Base-by-base conservation (phyloP, 2,888 invertebrate species). In the Drosophila villosipedis region DNA sequence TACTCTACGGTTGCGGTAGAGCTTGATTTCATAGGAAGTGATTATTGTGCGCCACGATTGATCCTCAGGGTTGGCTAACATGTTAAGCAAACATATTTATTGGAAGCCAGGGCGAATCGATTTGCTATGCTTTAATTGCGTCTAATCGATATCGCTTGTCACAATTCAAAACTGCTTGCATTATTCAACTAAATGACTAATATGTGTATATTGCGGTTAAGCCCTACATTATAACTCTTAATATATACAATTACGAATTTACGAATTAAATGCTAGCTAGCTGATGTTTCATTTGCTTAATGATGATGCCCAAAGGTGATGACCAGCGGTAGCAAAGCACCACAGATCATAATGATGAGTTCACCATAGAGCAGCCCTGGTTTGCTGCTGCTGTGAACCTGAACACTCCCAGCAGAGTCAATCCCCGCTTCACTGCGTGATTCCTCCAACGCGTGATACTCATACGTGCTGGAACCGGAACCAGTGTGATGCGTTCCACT, bases 261-360 rank as follows among this genome's bases (percentile, higher is more conserved):
- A 39, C 19, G 25, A 65, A 14, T 14, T 50, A 12, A 43, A 54
- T 43, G 33, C 59, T 47, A 60, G 10, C 19, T 31, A 62, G 25
- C 9, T 14, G n/a, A 61, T n/a, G 47, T 47, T 47, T 9, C 47
- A 25, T 25, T 16, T 47, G 33, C 16, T 71, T 95, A 97, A 94
- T 98, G 98, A 83, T 97, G 96, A 94, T 99, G 99, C 4, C 98
- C 97, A 85, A 98, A 95, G 0, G 99, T 97, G n/a, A 99, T 94
- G 33, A 99, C 92, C 0, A 98, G 94, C 0, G 99, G 99, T 70
- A 98, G 93, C 64, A 99, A 92, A 1, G 98, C 97, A 0, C 99
- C 99, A 30, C 96, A 93, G 2, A 99, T 96, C 70, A 99, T 94
- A 54, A 96, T 96, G 0, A 97, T 85, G 66, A 99, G 94, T 93